These are phyloP conservation scores for Conomelus anceps DNA, from an alignment of 2,888 invertebrate species.

Conservation along the genomic window DNA sequence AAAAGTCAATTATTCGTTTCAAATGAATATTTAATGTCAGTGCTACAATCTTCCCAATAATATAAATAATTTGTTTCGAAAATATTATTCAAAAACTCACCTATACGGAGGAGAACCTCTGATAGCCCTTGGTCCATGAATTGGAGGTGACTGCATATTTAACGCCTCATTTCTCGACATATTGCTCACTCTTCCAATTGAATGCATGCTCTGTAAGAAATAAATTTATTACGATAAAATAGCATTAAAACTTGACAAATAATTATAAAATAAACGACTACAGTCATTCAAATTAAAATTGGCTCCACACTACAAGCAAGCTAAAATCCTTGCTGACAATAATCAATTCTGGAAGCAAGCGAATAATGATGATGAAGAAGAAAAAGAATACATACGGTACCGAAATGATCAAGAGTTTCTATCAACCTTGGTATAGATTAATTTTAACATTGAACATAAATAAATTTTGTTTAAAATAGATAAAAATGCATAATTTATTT, in stretches of 20 bases:
- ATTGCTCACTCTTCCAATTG: not conserved
- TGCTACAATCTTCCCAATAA: too few relatives aligned
- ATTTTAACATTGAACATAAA: too few relatives aligned
- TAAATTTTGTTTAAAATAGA: too few relatives aligned
- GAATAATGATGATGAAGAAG: not conserved
- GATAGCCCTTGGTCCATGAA: slow-evolving; percentile 11
- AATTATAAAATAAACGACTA: not conserved
- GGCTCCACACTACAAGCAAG: not conserved
- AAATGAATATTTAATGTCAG: too few relatives aligned
- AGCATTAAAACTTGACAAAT: not conserved
- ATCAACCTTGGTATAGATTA: too few relatives aligned
- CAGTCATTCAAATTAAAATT: not conserved
- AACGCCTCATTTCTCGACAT: not conserved
- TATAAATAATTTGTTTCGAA: not conserved
- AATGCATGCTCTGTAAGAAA: not conserved
- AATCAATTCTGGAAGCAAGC: not conserved
- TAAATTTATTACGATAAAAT: not conserved
- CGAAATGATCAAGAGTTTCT: too few relatives aligned
- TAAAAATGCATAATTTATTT: too few relatives aligned
- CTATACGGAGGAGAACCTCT: slow-evolving; percentile 22
- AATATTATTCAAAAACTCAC: not conserved
- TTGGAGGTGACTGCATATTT: slow-evolving; percentile 10
- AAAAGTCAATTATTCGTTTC: too few relatives aligned
- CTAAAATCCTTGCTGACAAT: not conserved
- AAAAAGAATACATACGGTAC: not conserved